Conservation (phyloP, 1,140 invertebrate genomes). For the Drosophila virilis region DNA sequence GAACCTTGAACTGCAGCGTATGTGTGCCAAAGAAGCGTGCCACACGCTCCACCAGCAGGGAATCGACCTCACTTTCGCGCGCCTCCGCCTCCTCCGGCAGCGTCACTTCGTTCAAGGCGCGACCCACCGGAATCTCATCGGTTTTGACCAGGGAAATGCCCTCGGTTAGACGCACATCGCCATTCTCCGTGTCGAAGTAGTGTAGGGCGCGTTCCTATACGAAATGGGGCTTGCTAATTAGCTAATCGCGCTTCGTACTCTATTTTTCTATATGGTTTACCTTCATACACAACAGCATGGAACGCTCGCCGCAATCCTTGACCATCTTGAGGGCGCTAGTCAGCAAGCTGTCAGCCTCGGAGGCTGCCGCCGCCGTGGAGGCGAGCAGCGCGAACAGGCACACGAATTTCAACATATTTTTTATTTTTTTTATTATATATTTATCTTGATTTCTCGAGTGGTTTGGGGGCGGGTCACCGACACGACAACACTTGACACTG, state of each 20-base stretch:
- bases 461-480: neutral
- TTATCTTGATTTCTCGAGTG: constrained; percentile 1
- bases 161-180: constrained; percentile 87
- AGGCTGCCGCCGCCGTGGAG: constrained; percentile 80
- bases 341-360: constrained; percentile 84
- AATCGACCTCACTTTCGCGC: constrained; percentile 90
- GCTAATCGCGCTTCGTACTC: neutral
- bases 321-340: constrained; percentile 88
- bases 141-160: constrained; percentile 89
- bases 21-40: constrained; percentile 91
- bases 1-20: constrained; percentile 91
- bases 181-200: constrained; percentile 87
- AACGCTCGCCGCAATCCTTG: constrained; percentile 88
- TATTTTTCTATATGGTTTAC: constrained; percentile 68
- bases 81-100: constrained; percentile 89
- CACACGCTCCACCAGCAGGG: constrained; percentile 89
- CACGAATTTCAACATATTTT: constrained; percentile 86
- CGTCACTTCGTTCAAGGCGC: constrained; percentile 84
- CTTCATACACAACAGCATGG: constrained; percentile 90
- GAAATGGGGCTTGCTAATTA: constrained; percentile 16
- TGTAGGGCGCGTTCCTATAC: constrained; percentile 88
- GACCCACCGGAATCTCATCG: constrained; percentile 86
- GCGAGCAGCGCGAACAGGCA: constrained; percentile 86
- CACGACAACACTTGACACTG: constrained; percentile 7
- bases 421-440: constrained; percentile 47